Evolutionary conservation across 1,140 invertebrate genomes (phyloP).

Genomic region (Drosophila repletoides): DNA sequence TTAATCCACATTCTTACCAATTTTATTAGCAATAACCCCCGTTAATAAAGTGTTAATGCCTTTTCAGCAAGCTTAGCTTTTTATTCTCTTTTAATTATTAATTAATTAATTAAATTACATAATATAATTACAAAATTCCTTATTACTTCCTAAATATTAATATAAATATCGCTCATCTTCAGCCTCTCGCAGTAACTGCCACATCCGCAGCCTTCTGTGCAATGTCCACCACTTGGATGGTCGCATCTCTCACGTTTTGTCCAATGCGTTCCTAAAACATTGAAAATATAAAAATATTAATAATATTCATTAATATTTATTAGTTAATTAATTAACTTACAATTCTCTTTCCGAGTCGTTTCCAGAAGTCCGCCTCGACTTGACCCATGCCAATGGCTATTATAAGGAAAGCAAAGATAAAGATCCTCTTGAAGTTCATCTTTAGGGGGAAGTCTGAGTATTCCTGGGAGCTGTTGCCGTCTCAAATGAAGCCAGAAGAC

Average conservation of each 20-base stretch:
- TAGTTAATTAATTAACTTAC: conserved; percentile 22
- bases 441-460: too few relatives aligned
- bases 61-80: too few relatives aligned
- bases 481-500: neutral
- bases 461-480: neutral
- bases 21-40: too few relatives aligned
- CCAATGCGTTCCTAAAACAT: conserved; percentile 59
- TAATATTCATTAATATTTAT: neutral
- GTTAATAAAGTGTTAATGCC: too few relatives aligned
- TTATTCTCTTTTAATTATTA: too few relatives aligned
- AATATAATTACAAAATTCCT: too few relatives aligned
- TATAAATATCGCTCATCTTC: neutral
- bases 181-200: neutral
- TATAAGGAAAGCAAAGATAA: conserved; percentile 53
- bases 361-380: conserved; percentile 51
- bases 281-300: neutral
- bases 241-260: conserved; percentile 67
- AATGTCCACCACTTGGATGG: conserved; percentile 54
- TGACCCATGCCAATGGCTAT: conserved; percentile 52
- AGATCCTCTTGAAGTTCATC: conserved; percentile 70
- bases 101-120: too few relatives aligned
- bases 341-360: conserved; percentile 60
- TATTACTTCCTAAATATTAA: too few relatives aligned
- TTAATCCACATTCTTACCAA: too few relatives aligned
- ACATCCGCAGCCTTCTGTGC: conserved; percentile 49